Evolutionary conservation across 2,888 invertebrate species (phyloP).

Genomic region (Acronicta leporina): DNA sequence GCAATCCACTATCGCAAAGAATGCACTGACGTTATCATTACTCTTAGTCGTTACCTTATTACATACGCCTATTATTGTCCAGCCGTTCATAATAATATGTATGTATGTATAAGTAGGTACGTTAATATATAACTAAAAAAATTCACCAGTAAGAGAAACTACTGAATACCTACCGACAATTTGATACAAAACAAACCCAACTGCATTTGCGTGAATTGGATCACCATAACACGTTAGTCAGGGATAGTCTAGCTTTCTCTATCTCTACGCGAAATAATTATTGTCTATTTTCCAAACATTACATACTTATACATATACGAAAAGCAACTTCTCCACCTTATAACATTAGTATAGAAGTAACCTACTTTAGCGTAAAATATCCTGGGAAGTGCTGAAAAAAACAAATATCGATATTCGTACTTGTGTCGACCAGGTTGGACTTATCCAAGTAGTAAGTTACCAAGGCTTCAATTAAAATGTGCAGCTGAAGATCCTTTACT

Average conservation of each 20-base stretch:
- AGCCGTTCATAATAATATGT: constrained; percentile 33
- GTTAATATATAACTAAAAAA: no score
- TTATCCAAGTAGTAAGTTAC: constrained; percentile 4
- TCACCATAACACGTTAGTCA: constrained; percentile 59
- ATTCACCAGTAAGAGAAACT: no score
- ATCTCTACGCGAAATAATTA: no score
- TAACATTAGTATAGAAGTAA: no score
- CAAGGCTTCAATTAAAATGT: constrained; percentile 21
- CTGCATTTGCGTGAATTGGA: no score
- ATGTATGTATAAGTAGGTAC: no score
- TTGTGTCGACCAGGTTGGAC: constrained; percentile 15
- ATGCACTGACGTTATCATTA: constrained; percentile 66
- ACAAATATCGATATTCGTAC: constrained; percentile 21
- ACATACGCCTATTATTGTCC: constrained; percentile 36
- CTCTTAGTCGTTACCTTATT: constrained; percentile 28
- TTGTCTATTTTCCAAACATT: no score
- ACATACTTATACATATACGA: no score
- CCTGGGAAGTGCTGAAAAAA: constrained; percentile 45
- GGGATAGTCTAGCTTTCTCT: no score
- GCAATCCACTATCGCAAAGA: constrained; percentile 42
- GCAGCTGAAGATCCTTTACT: constrained; percentile 4
- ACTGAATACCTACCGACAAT: no score
- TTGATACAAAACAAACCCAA: constrained; percentile 4
- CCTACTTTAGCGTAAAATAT: no score
- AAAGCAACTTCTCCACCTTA: no score